Percentiles rank a stretch among this genome's conserved stretches.
phyloP scores from a whole-genome alignment of 2,113 vertebrate genomes.

The Pachycephala philippinensis region DNA sequence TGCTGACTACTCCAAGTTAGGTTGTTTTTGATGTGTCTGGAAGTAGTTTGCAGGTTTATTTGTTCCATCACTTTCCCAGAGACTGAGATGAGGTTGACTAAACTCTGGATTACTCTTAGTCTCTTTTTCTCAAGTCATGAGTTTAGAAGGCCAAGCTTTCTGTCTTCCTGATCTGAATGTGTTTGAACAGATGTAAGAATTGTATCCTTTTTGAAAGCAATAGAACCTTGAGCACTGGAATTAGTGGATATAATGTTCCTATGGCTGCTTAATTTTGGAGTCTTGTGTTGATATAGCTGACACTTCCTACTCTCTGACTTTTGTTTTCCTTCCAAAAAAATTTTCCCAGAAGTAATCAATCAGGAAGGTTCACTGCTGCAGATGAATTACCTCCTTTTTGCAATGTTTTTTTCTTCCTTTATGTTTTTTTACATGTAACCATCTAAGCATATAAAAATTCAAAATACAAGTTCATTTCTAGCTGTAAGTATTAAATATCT shows the following conservation, averaged over 20 bases:
- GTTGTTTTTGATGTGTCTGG: background rate
- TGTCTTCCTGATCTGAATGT: background rate
- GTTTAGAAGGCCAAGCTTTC: background rate
- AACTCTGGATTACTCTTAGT: background rate
- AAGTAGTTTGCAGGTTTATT: background rate
- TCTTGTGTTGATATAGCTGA: background rate
- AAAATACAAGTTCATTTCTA: background rate
- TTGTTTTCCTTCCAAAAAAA: background rate
- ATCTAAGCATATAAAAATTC: background rate
- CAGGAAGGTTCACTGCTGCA: background rate
- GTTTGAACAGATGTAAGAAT: background rate
- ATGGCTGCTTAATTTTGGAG: background rate
- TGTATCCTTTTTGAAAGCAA: background rate
- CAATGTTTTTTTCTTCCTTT: background rate
- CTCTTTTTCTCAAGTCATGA: background rate
- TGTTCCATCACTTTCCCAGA: background rate
- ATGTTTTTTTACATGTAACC: background rate
- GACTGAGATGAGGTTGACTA: background rate
- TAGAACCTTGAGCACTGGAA: background rate
- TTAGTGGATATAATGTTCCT: background rate
- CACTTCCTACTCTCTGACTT: background rate
- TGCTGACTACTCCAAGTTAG: background rate
- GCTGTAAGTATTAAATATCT: background rate
- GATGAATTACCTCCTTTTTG: fast-evolving
- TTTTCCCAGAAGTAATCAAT: background rate